These are phyloP conservation scores for Drosophila chauvacae DNA, from an alignment of 1,140 invertebrate species.

Conservation along the genomic window DNA sequence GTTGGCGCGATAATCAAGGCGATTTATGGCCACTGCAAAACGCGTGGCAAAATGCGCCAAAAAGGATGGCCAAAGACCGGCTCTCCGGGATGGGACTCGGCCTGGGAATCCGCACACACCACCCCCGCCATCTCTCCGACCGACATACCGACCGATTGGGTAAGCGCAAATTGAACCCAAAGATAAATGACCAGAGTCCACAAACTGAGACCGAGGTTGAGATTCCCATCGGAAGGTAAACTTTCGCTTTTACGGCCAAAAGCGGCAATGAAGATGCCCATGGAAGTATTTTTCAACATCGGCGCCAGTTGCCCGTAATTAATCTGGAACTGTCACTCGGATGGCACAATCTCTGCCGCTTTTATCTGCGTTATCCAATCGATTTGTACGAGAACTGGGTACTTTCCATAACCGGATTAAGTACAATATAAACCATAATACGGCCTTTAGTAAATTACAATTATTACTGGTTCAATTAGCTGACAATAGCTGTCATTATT, in stretches of 20 bases:
- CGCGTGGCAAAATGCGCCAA: conserved; percentile 60
- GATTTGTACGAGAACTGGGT: background rate
- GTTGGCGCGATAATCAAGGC: conserved; percentile 72
- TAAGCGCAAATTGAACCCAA: conserved; percentile 75
- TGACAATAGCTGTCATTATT: background rate
- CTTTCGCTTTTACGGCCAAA: conserved; percentile 66
- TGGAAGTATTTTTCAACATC: conserved; percentile 17
- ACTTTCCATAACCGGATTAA: conserved; percentile 5
- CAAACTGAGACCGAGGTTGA: conserved; percentile 45
- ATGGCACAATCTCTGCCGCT: background rate
- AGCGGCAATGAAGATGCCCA: conserved; percentile 25
- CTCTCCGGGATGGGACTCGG: conserved; percentile 18
- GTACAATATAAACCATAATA: background rate
- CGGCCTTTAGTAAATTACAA: background rate
- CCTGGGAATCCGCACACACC: conserved; percentile 23
- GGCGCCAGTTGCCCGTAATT: conserved; percentile 50
- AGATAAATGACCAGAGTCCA: conserved; percentile 74
- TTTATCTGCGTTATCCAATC: conserved; percentile 14
- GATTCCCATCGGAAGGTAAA: conserved; percentile 70
- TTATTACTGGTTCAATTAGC: conserved; percentile 4
- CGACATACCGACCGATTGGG: conserved; percentile 54
- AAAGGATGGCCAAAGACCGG: conserved; percentile 63
- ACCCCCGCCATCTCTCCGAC: background rate
- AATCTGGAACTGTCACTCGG: conserved; percentile 51
- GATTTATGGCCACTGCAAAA: conserved; percentile 69